phyloP scores from a whole-genome alignment of 1,140 invertebrate genomes.

The Anthonomus grandis region DNA sequence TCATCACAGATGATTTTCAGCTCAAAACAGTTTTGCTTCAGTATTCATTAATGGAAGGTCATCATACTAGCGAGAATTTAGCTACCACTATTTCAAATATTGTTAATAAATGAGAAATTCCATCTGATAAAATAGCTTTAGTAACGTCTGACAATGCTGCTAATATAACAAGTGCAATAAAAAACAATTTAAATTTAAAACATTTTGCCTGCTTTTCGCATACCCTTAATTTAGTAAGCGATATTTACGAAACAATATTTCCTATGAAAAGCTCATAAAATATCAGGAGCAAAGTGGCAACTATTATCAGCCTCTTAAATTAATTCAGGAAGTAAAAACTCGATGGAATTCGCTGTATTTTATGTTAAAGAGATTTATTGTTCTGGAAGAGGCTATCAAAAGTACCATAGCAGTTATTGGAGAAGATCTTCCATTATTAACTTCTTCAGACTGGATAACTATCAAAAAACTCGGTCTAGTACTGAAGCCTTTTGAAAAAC shows the following conservation, averaged over 20 bases:
- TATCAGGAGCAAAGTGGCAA: neutral
- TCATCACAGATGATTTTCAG: no score
- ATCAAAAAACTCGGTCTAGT: neutral
- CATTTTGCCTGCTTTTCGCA: neutral
- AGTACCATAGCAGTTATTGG: constrained; percentile 1
- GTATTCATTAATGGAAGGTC: constrained; percentile 1
- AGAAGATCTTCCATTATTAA: neutral
- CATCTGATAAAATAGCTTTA: constrained; percentile 2
- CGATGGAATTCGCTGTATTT: constrained; percentile 1
- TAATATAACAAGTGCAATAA: constrained; percentile 4
- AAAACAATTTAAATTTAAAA: neutral
- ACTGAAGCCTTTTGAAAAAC: constrained; percentile 1
- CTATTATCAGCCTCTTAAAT: constrained; percentile 2
- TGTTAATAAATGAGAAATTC: neutral
- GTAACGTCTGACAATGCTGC: neutral
- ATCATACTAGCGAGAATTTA: no score
- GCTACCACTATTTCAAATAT: neutral
- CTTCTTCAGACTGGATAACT: no score
- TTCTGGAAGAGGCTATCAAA: no score
- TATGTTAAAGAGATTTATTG: neutral
- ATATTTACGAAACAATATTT: constrained; percentile 1
- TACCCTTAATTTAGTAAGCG: no score
- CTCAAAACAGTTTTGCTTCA: neutral
- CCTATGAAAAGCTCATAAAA: neutral
- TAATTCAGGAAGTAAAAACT: constrained; percentile 3